Conservation (phyloP, 2,888 invertebrate genomes). For the Leucophora obtusa region DNA sequence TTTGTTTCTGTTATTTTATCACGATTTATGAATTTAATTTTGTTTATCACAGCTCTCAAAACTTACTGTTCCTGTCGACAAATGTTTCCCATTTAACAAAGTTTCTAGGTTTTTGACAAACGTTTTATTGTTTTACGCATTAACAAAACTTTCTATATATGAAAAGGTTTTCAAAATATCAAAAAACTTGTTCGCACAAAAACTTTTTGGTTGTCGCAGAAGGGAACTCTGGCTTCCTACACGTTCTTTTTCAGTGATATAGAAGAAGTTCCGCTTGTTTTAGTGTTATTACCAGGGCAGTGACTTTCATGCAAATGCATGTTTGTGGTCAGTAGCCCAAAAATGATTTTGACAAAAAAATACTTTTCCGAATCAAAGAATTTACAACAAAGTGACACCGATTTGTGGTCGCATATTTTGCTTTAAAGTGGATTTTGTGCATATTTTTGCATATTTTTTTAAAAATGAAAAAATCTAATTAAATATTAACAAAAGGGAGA, state of each 20-base stretch:
- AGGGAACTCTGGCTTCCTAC: not conserved
- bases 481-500: too few relatives aligned
- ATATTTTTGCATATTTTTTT: too few relatives aligned
- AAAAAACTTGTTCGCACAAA: not conserved
- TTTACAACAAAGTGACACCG: too few relatives aligned
- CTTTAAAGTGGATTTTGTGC: too few relatives aligned
- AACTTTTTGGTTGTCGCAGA: not conserved
- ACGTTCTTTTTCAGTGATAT: not conserved
- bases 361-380: too few relatives aligned
- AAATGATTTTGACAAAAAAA: too few relatives aligned
- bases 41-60: conserved; percentile 12
- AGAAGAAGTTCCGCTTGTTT: not conserved
- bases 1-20: not conserved
- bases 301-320: too few relatives aligned
- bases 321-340: too few relatives aligned
- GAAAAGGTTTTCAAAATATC: not conserved
- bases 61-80: conserved; percentile 61
- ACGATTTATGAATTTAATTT: conserved; percentile 10
- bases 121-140: conserved; percentile 7
- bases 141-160: not conserved
- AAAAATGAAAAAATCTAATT: too few relatives aligned
- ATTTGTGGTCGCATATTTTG: too few relatives aligned
- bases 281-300: not conserved
- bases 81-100: conserved; percentile 64
- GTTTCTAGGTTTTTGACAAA: not conserved